Percentiles rank a stretch among this genome's conserved stretches.
These are phyloP conservation scores for Papilio xuthus DNA, from an alignment of 1,140 invertebrate species.

Conservation along the genomic window DNA sequence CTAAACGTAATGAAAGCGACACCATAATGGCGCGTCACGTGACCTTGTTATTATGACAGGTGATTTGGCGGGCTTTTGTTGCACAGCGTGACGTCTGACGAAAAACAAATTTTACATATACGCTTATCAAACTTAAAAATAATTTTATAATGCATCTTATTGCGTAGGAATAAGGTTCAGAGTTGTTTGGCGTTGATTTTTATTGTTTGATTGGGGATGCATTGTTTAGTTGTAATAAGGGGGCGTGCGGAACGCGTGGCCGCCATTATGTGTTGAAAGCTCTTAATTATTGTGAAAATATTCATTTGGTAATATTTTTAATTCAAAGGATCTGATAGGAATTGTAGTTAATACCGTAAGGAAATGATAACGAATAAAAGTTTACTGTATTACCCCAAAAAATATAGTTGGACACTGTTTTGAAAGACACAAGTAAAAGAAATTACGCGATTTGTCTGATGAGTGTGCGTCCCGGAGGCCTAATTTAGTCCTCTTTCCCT, in stretches of 20 bases:
- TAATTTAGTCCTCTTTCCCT: too few relatives aligned
- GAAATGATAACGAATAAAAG: neutral
- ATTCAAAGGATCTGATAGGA: neutral
- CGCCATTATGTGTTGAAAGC: slow-evolving; percentile 53
- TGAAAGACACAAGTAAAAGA: too few relatives aligned
- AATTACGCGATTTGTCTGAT: too few relatives aligned
- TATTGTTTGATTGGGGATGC: slow-evolving; percentile 36
- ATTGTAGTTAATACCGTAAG: neutral
- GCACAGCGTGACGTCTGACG: slow-evolving; percentile 44
- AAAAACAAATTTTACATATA: neutral
- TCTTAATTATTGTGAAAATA: slow-evolving; percentile 62
- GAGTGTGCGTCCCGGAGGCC: too few relatives aligned
- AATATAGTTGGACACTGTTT: too few relatives aligned
- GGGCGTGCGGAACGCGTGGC: slow-evolving; percentile 58
- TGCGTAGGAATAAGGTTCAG: neutral
- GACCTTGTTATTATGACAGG: slow-evolving; percentile 62
- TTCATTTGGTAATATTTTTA: slow-evolving; percentile 31
- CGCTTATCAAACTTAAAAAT: neutral
- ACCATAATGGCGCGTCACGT: slow-evolving; percentile 45
- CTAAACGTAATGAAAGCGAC: slow-evolving; percentile 36
- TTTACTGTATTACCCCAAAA: too few relatives aligned
- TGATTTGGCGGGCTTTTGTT: slow-evolving; percentile 52
- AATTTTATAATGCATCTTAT: slow-evolving; percentile 30
- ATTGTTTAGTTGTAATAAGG: slow-evolving; percentile 56
- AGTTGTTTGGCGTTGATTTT: neutral